Percentiles rank a stretch among this genome's conserved stretches.
Evolutionary conservation across 2,113 vertebrate genomes (phyloP).

Genomic region (Cardinalis cardinalis): DNA sequence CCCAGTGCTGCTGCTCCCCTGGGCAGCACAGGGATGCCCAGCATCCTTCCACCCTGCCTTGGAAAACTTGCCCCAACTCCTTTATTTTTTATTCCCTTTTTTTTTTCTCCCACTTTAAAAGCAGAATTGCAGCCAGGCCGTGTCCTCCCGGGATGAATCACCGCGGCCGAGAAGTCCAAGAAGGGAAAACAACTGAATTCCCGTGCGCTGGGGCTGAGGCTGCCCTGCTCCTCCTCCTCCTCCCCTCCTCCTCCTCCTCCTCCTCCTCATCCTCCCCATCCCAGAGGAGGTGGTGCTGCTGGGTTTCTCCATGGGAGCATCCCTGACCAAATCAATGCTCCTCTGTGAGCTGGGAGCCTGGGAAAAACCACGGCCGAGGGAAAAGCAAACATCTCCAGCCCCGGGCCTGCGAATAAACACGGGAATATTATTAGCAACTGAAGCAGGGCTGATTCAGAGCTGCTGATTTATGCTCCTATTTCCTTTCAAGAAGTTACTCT

Average conservation of each 20-base stretch:
- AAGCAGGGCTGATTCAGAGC: slow-evolving; percentile 40
- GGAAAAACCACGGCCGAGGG: slow-evolving; percentile 59
- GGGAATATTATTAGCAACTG: slow-evolving; percentile 69
- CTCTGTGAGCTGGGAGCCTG: slow-evolving; percentile 53
- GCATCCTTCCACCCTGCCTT: background rate
- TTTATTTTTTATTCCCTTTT: background rate
- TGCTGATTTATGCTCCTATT: slow-evolving; percentile 56
- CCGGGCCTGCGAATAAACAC: slow-evolving; percentile 63
- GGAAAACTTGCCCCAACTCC: background rate
- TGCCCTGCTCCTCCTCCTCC: background rate
- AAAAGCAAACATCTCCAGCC: slow-evolving; percentile 65
- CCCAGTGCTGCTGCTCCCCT: accelerated
- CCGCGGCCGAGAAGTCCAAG: background rate
- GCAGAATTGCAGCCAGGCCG: background rate
- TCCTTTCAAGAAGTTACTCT: slow-evolving; percentile 44
- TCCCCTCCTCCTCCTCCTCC: background rate
- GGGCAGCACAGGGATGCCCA: background rate
- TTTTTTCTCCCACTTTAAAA: background rate
- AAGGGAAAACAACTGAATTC: background rate
- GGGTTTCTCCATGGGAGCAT: slow-evolving; percentile 35
- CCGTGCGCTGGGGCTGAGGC: background rate
- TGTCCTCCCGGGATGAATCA: slow-evolving; percentile 39
- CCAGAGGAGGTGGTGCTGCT: accelerated
- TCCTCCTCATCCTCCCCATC: background rate
- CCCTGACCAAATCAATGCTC: slow-evolving; percentile 3